Base-by-base conservation (phyloP, 1,140 invertebrate species). In the Scaptodrosophila lebanonensis region DNA sequence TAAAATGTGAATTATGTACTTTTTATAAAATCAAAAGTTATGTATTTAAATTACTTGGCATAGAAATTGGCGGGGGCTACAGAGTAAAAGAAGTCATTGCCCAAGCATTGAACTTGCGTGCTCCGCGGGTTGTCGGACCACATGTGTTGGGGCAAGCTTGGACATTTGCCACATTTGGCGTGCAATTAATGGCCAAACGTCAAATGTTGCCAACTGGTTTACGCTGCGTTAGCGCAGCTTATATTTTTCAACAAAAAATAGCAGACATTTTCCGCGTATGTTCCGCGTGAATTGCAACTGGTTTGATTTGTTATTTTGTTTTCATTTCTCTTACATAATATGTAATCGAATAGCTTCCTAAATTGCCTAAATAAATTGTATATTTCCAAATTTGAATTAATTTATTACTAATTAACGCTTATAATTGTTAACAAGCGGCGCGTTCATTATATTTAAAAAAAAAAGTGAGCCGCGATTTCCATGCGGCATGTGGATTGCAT, bases 1-100 rank as follows among this genome's bases (percentile, higher is more conserved):
- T 75, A 75, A 67, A 82, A 72, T 63, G 75, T 75, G 75, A 82
- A 82, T 82, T 82, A 82, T 83, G 75, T 82, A 82, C 75, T 82
- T 82, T 82, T 82, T 82, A 83, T 82, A 83, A 79, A 83, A 83
- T 75, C 75, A 82, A 66, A 63, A 43, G 60, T 13, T 5, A 16
- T 13, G 2, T 38, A 12, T 3, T 4, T 4, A 38, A 38, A n/a
- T n/a, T n/a, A n/a, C n/a, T n/a, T n/a, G n/a, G n/a, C n/a, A n/a
- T n/a, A n/a, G n/a, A n/a, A n/a, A n/a, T n/a, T n/a, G n/a, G n/a
- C n/a, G n/a, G n/a, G n/a, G n/a, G n/a, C n/a, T n/a, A n/a, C n/a
- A n/a, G n/a, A 38, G 2, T 16, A 38, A 13, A 38, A 38, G 12
- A 22, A 40, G 38, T 50, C 38, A 50, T 58, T 53, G 52, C 22